A percentile compares a stretch with the other conserved stretches of the same genome.
Conservation (phyloP, 2,888 invertebrate genomes). For the Aromia moschata region DNA sequence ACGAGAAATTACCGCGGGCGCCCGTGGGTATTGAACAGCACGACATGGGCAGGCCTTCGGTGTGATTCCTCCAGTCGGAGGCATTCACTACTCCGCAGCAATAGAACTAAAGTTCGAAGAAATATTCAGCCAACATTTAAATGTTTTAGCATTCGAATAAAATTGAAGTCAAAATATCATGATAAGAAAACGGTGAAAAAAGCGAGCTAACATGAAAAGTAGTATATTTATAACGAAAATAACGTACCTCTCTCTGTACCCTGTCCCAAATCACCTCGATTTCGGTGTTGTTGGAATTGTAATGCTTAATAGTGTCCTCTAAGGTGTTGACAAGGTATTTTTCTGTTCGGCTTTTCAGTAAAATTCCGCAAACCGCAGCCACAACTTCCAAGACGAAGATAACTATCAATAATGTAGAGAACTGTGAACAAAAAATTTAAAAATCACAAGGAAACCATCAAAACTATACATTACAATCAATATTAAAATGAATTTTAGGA, state of each 20-base stretch:
- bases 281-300: slow-evolving; percentile 60
- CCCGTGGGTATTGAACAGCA: slow-evolving; percentile 70
- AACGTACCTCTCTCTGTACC: slow-evolving; percentile 85
- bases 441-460: no score
- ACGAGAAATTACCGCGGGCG: slow-evolving; percentile 61
- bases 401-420: slow-evolving; percentile 77
- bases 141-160: no score
- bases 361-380: slow-evolving; percentile 81
- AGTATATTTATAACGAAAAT: no score
- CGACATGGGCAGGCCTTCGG: slow-evolving; percentile 67
- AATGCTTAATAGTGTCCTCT: slow-evolving; percentile 74
- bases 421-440: slow-evolving; percentile 67
- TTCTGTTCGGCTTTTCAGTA: slow-evolving; percentile 75
- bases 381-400: slow-evolving; percentile 85
- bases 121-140: no score
- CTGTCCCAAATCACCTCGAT: slow-evolving; percentile 79
- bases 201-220: no score
- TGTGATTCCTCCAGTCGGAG: slow-evolving; percentile 70
- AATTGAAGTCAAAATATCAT: no score
- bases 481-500: no score
- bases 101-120: slow-evolving; percentile 74
- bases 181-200: no score
- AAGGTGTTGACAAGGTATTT: slow-evolving; percentile 72
- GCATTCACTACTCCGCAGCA: slow-evolving; percentile 77
- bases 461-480: no score